Evolutionary conservation across 1,140 invertebrate genomes (phyloP).

Genomic region (Nephotettix cincticeps): DNA sequence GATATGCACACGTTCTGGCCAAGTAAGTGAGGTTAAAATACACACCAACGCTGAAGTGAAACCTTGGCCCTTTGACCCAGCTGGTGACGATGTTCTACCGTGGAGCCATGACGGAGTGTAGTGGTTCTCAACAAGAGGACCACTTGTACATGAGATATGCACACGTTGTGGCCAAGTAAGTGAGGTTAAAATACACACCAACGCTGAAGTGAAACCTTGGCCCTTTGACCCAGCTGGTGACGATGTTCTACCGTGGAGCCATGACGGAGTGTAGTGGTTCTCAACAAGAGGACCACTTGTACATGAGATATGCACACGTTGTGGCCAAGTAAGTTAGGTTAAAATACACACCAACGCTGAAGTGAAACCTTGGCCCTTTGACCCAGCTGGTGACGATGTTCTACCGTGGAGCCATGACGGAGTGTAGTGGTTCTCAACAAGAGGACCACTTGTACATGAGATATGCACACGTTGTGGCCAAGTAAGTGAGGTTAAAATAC

Average conservation of each 20-base stretch:
- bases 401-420: conserved; percentile 96
- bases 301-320: conserved; percentile 97
- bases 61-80: conserved; percentile 93
- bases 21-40: conserved; percentile 53
- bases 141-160: conserved; percentile 96
- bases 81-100: conserved; percentile 96
- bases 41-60: conserved; percentile 86
- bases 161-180: conserved; percentile 88
- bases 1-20: conserved; percentile 96
- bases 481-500: conserved; percentile 57
- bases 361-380: conserved; percentile 89
- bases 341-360: conserved; percentile 62
- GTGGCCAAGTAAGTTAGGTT: conserved; percentile 71
- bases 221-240: conserved; percentile 93
- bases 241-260: conserved; percentile 94
- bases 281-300: conserved; percentile 89
- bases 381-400: conserved; percentile 97
- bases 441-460: conserved; percentile 97
- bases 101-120: conserved; percentile 94
- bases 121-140: conserved; percentile 88
- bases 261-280: conserved; percentile 93
- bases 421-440: conserved; percentile 81
- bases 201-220: conserved; percentile 91
- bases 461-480: conserved; percentile 96
- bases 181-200: conserved; percentile 16